Evolutionary conservation across 2,888 invertebrate genomes (phyloP), one percentile per base, ranked within the genome.

Genomic region (Eubasilissa splendida): DNA sequence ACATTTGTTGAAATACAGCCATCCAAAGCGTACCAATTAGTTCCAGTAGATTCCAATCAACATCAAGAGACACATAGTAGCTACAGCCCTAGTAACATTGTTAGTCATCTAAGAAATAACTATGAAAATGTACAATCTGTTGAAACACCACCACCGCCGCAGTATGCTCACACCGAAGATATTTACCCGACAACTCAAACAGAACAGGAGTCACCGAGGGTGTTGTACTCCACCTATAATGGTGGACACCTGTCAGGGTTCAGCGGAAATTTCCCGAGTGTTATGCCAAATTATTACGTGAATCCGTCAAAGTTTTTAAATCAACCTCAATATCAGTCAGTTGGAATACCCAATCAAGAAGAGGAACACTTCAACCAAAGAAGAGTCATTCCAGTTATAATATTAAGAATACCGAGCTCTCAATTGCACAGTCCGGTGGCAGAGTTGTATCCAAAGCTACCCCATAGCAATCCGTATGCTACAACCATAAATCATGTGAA

Each of bases 1-100:
- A 87, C 91, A 0, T 87, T 88, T 82, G 91, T 93, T 22, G 91
- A 92, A 84, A 91, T 93, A 59, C 89, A 91, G 78, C 92, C 92
- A 1, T 93, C 93, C 0, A 91, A 90, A 84, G 92, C 93, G 1
- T 91, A 88, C 83, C 90, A 91, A 85, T 84, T 91, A 68, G 88
- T 91, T 12, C 87, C 88, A 12, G 86, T 88, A 1, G 88, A 87
- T 59, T 59, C 77, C 31, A 76, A 83, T 52, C 77, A 77, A 31
- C 63, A 76, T 73, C 87, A 89, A 53, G 88, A 89, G 76, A 86
- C 87, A 75, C 85, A 86, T 12, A 80, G 79, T 59, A 85, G 87
- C 0, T 90, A 90, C 83, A 85, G 88, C 52, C 88, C 88, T 59
- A 87, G 87, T n/a, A 87, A 87, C 82, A 88, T 88, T 12, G 84